phyloP scores from a whole-genome alignment of 1,140 invertebrate species.

The Lutraria rhynchaena region DNA sequence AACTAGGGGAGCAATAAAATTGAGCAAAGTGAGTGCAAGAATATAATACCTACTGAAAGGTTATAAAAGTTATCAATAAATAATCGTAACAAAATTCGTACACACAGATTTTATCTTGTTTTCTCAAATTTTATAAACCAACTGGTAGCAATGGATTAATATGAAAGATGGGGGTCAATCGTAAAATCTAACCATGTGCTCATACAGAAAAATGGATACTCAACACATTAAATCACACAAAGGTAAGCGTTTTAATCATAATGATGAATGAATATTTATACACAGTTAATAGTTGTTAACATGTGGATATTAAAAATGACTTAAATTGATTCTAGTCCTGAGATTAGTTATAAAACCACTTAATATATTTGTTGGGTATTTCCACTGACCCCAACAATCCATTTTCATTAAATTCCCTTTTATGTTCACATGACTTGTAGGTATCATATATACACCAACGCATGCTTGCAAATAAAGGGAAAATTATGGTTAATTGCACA shows the following conservation, averaged over 20 bases:
- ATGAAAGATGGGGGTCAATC: conserved; percentile 16
- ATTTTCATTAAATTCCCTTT: too few relatives aligned
- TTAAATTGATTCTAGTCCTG: not conserved
- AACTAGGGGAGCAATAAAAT: too few relatives aligned
- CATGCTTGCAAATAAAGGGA: too few relatives aligned
- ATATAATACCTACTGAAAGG: conserved; percentile 21
- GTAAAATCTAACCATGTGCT: conserved; percentile 48
- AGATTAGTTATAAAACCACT: not conserved
- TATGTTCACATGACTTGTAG: too few relatives aligned
- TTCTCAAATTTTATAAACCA: conserved; percentile 34
- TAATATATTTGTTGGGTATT: not conserved
- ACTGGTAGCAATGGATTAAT: conserved; percentile 18
- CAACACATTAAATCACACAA: not conserved
- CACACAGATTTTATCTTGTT: conserved; percentile 13
- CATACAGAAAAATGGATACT: not conserved
- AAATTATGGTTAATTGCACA: too few relatives aligned
- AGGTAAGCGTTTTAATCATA: not conserved
- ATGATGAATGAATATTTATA: not conserved
- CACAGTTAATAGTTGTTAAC: not conserved
- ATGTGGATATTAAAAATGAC: not conserved
- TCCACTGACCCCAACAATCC: not conserved
- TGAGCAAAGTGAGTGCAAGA: conserved; percentile 2
- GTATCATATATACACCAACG: too few relatives aligned
- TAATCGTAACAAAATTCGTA: conserved; percentile 15
- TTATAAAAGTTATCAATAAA: conserved; percentile 22